A percentile compares a stretch with the other conserved stretches of the same genome.
Conservation (phyloP, 2,113 vertebrate species). For the Oenanthe oenanthe region DNA sequence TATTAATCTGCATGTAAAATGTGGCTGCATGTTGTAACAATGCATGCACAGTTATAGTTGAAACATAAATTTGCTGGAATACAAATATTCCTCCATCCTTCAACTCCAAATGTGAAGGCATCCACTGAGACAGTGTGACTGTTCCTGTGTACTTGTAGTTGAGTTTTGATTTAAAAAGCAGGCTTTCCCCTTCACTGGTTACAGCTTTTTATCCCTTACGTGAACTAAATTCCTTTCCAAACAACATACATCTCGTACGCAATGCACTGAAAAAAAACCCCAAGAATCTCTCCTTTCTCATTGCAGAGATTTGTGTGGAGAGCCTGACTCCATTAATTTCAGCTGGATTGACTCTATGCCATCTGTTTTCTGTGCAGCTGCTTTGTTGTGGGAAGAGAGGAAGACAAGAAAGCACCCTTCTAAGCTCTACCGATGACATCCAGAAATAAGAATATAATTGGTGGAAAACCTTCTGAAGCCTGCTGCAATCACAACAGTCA, state of each 20-base stretch:
- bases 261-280: background rate
- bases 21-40: background rate
- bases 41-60: background rate
- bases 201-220: conserved; percentile 66
- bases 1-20: background rate
- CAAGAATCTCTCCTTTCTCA: conserved; percentile 57
- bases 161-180: conserved; percentile 50
- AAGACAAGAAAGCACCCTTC: conserved; percentile 40
- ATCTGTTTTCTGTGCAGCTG: conserved; percentile 72
- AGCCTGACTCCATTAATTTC: conserved; percentile 81
- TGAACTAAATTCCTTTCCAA: conserved; percentile 75
- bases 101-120: background rate
- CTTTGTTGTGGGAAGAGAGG: conserved; percentile 17
- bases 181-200: conserved; percentile 24
- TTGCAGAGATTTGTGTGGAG: conserved; percentile 76
- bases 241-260: conserved; percentile 77
- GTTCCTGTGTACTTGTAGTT: background rate
- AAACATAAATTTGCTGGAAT: background rate
- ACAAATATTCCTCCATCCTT: background rate
- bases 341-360: conserved; percentile 74
- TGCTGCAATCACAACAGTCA: conserved; percentile 55
- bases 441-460: conserved; percentile 63
- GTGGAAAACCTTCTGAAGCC: conserved; percentile 58
- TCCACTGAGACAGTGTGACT: background rate
- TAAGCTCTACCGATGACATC: conserved; percentile 55